Evolutionary conservation across 2,113 vertebrate genomes (phyloP).

Genomic region (Vireo altiloquus): DNA sequence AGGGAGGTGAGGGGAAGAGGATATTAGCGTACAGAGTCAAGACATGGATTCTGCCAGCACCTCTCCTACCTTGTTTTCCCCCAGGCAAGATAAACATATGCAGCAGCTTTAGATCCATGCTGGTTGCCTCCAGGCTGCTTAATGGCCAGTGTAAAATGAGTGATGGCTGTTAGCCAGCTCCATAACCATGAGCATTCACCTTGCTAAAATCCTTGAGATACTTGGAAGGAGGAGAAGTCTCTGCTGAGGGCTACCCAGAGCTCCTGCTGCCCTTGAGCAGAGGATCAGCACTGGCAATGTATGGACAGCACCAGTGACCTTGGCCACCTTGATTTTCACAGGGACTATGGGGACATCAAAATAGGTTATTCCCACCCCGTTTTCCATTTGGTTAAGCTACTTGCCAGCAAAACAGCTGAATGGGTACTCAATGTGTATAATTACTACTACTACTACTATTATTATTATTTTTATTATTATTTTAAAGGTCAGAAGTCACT

Average conservation of each 20-base stretch:
- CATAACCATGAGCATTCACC: not conserved
- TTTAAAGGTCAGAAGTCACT: not conserved
- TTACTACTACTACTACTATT: not conserved
- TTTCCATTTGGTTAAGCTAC: not conserved
- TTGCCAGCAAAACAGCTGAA: not conserved
- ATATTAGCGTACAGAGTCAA: not conserved
- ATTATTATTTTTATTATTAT: not conserved
- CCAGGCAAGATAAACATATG: not conserved
- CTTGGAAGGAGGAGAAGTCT: not conserved
- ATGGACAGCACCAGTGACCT: not conserved
- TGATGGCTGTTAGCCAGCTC: not conserved
- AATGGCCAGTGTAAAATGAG: not conserved
- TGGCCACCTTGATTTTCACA: not conserved
- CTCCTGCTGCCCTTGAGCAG: not conserved
- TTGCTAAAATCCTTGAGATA: conserved; percentile 31
- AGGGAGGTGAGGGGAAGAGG: not conserved
- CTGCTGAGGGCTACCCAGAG: not conserved
- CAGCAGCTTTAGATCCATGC: not conserved
- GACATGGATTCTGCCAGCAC: not conserved
- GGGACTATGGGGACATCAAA: accelerated
- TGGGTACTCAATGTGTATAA: not conserved
- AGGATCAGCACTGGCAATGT: accelerated
- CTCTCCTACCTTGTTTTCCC: not conserved
- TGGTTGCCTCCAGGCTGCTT: conserved; percentile 1
- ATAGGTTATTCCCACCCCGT: not conserved